Conservation (phyloP, 92 coral and sea anemone species). For the Paragorgia papillata region DNA sequence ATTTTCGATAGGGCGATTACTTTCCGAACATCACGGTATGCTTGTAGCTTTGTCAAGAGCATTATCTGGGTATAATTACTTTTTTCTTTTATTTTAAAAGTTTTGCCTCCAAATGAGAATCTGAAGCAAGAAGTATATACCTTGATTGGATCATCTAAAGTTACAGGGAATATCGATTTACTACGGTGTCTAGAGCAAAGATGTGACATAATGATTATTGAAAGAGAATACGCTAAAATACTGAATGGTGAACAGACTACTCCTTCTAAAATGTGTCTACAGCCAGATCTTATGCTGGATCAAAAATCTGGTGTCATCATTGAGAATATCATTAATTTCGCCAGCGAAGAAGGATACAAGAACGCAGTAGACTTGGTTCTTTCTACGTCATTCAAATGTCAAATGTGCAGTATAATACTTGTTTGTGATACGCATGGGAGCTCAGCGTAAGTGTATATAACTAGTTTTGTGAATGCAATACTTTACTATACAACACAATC, state of each 20-base stretch:
- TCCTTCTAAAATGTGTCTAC: constrained; percentile 70
- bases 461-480: too few species aligned
- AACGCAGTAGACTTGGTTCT: constrained; percentile 69
- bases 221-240: constrained; percentile 66
- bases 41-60: too few species aligned
- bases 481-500: too few species aligned
- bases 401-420: constrained; percentile 74
- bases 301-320: constrained; percentile 78
- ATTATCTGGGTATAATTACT: too few species aligned
- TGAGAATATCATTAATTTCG: constrained; percentile 52
- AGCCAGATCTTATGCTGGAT: constrained; percentile 87
- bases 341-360: constrained; percentile 59
- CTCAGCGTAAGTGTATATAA: constrained; percentile 50
- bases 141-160: constrained; percentile 79
- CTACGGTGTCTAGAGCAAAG: constrained; percentile 77
- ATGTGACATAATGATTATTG: constrained; percentile 77
- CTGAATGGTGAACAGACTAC: constrained; percentile 22
- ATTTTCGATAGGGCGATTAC: too few species aligned
- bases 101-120: not conserved
- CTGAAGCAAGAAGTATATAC: constrained; percentile 62
- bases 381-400: constrained; percentile 77
- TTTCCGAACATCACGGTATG: too few species aligned
- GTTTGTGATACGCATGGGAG: constrained; percentile 31
- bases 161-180: constrained; percentile 65
- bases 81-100: not conserved